phyloP scores from a whole-genome alignment of 2,113 vertebrate genomes.

The Sturnus vulgaris region DNA sequence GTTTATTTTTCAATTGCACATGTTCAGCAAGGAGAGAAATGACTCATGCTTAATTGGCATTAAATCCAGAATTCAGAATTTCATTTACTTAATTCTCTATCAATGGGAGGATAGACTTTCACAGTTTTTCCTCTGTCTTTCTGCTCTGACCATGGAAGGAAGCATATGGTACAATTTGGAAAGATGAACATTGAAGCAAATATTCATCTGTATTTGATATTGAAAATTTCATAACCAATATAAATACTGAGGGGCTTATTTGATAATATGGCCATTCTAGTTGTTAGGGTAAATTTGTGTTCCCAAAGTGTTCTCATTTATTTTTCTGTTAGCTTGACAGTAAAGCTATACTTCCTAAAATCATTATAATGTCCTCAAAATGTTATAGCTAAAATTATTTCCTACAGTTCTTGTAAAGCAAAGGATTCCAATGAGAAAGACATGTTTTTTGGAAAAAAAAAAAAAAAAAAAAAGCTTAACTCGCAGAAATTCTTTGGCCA shows the following conservation, averaged over 20 bases:
- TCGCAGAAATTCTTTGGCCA: not conserved
- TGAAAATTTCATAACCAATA: not conserved
- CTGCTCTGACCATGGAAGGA: not conserved
- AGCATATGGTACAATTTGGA: not conserved
- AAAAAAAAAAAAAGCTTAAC: not conserved
- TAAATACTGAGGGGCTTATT: not conserved
- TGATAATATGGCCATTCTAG: not conserved
- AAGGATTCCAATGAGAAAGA: not conserved
- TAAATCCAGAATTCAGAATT: not conserved
- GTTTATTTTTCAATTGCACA: not conserved
- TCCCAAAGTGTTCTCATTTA: not conserved
- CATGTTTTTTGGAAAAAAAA: too few relatives aligned
- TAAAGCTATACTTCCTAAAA: not conserved
- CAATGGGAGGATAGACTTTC: not conserved
- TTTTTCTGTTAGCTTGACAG: not conserved
- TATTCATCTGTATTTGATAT: not conserved
- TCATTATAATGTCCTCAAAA: not conserved
- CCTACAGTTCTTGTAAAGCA: not conserved
- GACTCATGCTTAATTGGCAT: not conserved
- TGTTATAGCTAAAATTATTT: not conserved
- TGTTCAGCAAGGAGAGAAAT: not conserved
- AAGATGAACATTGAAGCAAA: not conserved
- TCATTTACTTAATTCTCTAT: not conserved
- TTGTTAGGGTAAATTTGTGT: not conserved
- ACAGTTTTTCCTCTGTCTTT: not conserved